Evolutionary conservation across 2,797 vertebrate species (phyloP).

Genomic region (Valencia hispanica): DNA sequence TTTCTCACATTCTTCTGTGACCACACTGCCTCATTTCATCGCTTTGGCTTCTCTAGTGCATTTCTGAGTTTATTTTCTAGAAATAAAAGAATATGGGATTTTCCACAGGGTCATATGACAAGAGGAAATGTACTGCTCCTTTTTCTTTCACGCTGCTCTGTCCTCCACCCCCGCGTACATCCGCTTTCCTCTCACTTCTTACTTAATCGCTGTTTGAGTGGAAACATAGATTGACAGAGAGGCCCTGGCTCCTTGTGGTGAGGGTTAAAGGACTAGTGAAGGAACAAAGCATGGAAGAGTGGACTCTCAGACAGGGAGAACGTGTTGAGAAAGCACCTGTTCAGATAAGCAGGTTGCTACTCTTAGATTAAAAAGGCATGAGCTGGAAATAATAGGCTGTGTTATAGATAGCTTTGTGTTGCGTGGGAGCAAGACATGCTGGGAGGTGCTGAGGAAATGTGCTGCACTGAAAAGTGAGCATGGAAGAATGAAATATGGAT

Average conservation of each 20-base stretch:
- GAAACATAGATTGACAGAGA: not conserved
- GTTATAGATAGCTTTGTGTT: constrained; percentile 51
- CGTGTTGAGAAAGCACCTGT: constrained; percentile 44
- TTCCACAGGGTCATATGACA: constrained; percentile 23
- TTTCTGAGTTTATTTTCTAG: constrained; percentile 9
- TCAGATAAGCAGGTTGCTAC: constrained; percentile 51
- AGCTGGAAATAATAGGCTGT: constrained; percentile 68
- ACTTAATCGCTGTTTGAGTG: not conserved
- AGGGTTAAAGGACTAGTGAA: constrained; percentile 19
- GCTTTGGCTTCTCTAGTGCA: constrained; percentile 14
- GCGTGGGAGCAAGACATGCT: constrained; percentile 38
- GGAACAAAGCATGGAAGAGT: constrained; percentile 5
- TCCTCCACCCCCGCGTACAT: not conserved
- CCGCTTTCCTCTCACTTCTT: not conserved
- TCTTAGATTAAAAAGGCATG: constrained; percentile 71
- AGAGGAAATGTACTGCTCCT: not conserved
- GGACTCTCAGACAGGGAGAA: not conserved
- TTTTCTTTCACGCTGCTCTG: not conserved
- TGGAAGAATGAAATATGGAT: constrained; percentile 9
- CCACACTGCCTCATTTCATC: constrained; percentile 17
- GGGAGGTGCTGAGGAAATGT: constrained; percentile 26
- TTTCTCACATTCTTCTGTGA: constrained; percentile 15
- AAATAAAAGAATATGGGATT: constrained; percentile 23
- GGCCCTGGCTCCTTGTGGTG: not conserved
- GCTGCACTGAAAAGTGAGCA: constrained; percentile 27